Evolutionary conservation across 2,888 invertebrate species (phyloP), one percentile per base, ranked within the genome.

Genomic region (Autographa pulchrina): DNA sequence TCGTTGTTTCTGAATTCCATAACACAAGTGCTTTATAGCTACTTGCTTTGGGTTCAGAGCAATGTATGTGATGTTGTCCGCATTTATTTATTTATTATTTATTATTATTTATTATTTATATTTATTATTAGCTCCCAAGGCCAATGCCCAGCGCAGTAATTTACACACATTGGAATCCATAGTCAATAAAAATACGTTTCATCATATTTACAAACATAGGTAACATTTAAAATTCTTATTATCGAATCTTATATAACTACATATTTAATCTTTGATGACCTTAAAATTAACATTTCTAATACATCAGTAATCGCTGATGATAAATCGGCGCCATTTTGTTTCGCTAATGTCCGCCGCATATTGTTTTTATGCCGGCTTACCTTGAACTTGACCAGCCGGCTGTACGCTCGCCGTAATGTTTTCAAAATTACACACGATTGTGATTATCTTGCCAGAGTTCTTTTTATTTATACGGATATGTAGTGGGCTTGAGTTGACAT

Each of bases 331-430:
- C 85, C 83, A 83, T 82, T 82, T 82, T 84, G 73, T 74, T 64
- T 82, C 62, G 71, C 75, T 80, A 78, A 78, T 80, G 71, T 71
- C 68, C 62, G 63, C 11, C 68, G 67, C 63, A 72, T 65, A 75
- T 78, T 82, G 81, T 81, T 81, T 81, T 77, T 74, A 74, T 75
- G 68, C 65, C 62, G 58, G 71, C 63, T 61, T 67, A 70, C 87
- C 88, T 87, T 88, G 86, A 85, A 88, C 88, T 86, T 87, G 87
- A 85, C 88, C 83, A 81, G 75, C 75, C 38, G 52, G 60, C 62
- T 63, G 62, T 65, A 68, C 64, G 66, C 70, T 66, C 66, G 65
- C 70, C 62, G 70, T 54, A 61, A 67, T 70, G 70, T 70, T 74
- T 72, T 70, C 43, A 56, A 71, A 69, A 20, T 59, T 56, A 59